These are phyloP conservation scores for silkworm (Bombyx mori) DNA, from an alignment of 1,140 invertebrate genomes.

Conservation along the genomic window ASM3026992v2 NC_085122.1:258501-259000, in stretches of 20 bases:
- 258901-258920: slow-evolving; percentile 34
- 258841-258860: slow-evolving; percentile 21
- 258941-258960: slow-evolving; percentile 18
- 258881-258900: slow-evolving; percentile 16
- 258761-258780: slow-evolving; percentile 19
- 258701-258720: slow-evolving; percentile 10
- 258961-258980: slow-evolving; percentile 35
- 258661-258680: no score
- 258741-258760: slow-evolving; percentile 25
- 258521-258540: no score
- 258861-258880: slow-evolving; percentile 17
- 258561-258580: no score
- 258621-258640: no score
- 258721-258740: slow-evolving; percentile 33
- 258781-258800: slow-evolving; percentile 15
- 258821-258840: slow-evolving; percentile 9
- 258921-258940: slow-evolving; percentile 17
- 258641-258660: no score
- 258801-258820: slow-evolving; percentile 5
- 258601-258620: no score
- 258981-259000: slow-evolving; percentile 31
- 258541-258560: no score
- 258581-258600: no score
- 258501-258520: no score
- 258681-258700: slow-evolving; percentile 24